A percentile compares a stretch with the other conserved stretches of the same genome.
phyloP scores from a whole-genome alignment of 2,888 invertebrate genomes.

The Caenorhabditis drosophilae region DNA sequence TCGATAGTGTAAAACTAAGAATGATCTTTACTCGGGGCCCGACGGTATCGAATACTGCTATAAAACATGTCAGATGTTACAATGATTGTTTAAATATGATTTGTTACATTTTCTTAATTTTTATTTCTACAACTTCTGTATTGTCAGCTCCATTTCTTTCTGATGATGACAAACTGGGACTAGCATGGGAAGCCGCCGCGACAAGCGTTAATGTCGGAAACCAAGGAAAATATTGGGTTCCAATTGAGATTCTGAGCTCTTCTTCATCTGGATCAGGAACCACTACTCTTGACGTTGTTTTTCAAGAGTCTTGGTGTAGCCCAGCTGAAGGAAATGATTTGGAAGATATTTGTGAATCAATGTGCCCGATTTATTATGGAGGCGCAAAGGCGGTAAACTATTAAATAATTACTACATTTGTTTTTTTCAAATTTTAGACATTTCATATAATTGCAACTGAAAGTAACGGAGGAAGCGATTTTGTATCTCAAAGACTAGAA shows the following conservation, averaged over 20 bases:
- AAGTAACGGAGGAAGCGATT: constrained; percentile 24
- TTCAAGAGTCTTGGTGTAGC: constrained; percentile 49
- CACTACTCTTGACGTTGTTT: constrained; percentile 35
- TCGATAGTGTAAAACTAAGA: too few species aligned
- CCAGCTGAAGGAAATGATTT: constrained; percentile 41
- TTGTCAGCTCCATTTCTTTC: too few species aligned
- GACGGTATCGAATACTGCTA: too few species aligned
- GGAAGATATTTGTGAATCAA: constrained; percentile 53
- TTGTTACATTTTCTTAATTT: too few species aligned
- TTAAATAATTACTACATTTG: too few species aligned
- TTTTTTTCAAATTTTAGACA: too few species aligned
- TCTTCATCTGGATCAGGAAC: constrained; percentile 25
- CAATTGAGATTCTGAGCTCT: constrained; percentile 27
- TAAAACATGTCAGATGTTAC: too few species aligned
- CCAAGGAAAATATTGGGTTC: constrained; percentile 40
- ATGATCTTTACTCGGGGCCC: too few species aligned
- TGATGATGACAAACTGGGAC: too few species aligned
- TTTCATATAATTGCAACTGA: constrained; percentile 35
- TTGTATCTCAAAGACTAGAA: constrained; percentile 20
- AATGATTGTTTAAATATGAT: too few species aligned
- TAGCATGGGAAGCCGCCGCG: constrained; percentile 51
- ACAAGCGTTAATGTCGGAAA: constrained; percentile 41
- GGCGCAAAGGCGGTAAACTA: constrained; percentile 46
- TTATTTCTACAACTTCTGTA: too few species aligned
- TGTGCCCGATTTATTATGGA: constrained; percentile 48